A percentile compares a stretch with the other conserved stretches of the same genome.
These are phyloP conservation scores for Spisula solida DNA, from an alignment of 2,888 invertebrate species.

Conservation along the genomic window DNA sequence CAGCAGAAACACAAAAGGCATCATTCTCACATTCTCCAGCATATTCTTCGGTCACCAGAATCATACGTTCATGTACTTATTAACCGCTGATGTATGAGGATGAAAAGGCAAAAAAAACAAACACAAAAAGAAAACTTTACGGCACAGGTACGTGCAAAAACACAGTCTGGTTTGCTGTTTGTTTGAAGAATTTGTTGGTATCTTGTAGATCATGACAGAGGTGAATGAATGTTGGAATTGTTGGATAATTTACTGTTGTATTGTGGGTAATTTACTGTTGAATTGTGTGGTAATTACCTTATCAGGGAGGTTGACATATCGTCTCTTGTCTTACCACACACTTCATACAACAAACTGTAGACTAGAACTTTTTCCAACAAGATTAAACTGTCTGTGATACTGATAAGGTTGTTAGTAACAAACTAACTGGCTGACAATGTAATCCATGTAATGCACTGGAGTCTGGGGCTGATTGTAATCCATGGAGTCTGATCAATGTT, in stretches of 20 bases:
- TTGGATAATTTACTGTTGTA: neutral
- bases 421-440: neutral
- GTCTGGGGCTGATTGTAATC: neutral
- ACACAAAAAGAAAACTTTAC: too few relatives aligned
- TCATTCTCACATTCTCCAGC: too few relatives aligned
- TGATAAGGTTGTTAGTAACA: neutral
- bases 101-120: too few relatives aligned
- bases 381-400: constrained; percentile 7
- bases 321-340: constrained; percentile 3
- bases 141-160: too few relatives aligned
- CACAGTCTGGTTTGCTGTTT: too few relatives aligned
- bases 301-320: constrained; percentile 4
- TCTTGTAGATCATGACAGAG: constrained; percentile 10
- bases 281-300: neutral
- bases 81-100: too few relatives aligned
- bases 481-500: neutral
- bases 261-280: constrained; percentile 10
- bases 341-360: neutral
- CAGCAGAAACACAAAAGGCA: too few relatives aligned
- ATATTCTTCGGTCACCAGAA: too few relatives aligned
- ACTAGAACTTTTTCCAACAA: neutral
- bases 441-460: too few relatives aligned
- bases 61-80: too few relatives aligned
- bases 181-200: neutral
- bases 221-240: neutral